Base-by-base conservation (phyloP, 2,888 invertebrate species). In the Dryomyza anilis region DNA sequence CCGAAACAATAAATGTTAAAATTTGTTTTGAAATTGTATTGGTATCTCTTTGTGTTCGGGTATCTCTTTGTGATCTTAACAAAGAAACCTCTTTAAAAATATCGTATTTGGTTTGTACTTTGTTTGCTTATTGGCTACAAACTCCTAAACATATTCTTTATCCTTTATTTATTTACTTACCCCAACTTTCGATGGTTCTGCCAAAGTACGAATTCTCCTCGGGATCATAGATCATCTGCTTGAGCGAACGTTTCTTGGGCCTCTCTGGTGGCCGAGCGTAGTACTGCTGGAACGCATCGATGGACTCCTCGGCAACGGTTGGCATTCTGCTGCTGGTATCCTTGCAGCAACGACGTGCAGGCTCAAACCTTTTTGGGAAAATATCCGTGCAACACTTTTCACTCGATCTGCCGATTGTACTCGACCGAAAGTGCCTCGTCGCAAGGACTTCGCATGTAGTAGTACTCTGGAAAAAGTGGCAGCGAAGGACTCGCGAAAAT, bases 161-260 rank as follows among this genome's bases (percentile, higher is more conserved):
- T n/a, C n/a, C n/a, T n/a, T n/a, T n/a, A n/a, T n/a, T n/a, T n/a
- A n/a, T n/a, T n/a, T n/a, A 89, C 93, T 92, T 83, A 94, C 94
- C 89, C 95, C 95, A 95, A 82, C 92, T 93, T 10, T 88, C 84
- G 19, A 86, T 89, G 7, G 91, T 92, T 74, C 95, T 86, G 62
- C 95, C 95, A 65, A 91, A 89, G 78, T 94, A 86, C 79, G 88
- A 87, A 74, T 86, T 88, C 7, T 89, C 89, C 76, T 91, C 89
- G 0, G 89, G 86, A 83, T 95, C 91, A 87, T 90, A 94, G 50
- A 95, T 77, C 84, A 91, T 93, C 72, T 87, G 83, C 78, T 87
- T 87, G 62, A 89, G 76, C 69, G 86, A 86, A 78, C 90, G 85
- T 68, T 86, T 85, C 48, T 84, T 85, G 1, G 87, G 85, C 46